Evolutionary conservation across 2,888 invertebrate species (phyloP), one percentile per base, ranked within the genome.

Genomic region (Tinea semifulvella): DNA sequence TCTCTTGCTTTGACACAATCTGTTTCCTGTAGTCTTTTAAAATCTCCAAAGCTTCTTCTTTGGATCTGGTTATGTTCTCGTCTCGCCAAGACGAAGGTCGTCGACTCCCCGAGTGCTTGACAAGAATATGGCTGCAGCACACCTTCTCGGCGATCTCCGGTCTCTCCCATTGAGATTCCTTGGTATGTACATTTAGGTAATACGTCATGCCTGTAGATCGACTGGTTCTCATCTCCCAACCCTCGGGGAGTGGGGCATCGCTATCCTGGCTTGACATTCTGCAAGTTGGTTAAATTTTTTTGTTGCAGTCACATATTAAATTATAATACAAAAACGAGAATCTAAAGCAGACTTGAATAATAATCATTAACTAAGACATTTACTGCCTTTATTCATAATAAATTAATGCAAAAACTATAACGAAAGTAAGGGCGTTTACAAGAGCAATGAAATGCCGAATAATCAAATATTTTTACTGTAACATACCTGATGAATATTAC

Each of bases 161-260:
- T 18, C 87, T 84, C 56, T 98, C 96, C 98, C 98, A 99, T 65
- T 98, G 98, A 45, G 96, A 96, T 67, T 97, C 95, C 75, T 98
- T 98, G 36, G 97, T 98, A 72, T 93, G 91, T 52, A 91, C 84
- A 71, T 99, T 98, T 53, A 98, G 84, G 71, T 92, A 99, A 71
- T 99, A 99, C 45, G 91, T 89, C 74, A 95, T 92, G 46, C 96
- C 98, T 45, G 91, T 91, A 6, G 91, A 91, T 45, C 93, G 86
- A 70, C 92, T 93, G 51, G 92, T 85, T 51, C 94, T 85, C 82
- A 93, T 93, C 77, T 96, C 96, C 96, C 96, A 96, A 53, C 96
- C 96, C 60, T 91, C 85, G 44, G 96, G 96, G 63, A 96, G 83
- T 54, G 87, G 76, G 17, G 67, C 59, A 8, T 77, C 74, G 52